These are phyloP conservation scores for Drosophila kambysellisi DNA, from an alignment of 2,888 invertebrate genomes.

Conservation along the genomic window DNA sequence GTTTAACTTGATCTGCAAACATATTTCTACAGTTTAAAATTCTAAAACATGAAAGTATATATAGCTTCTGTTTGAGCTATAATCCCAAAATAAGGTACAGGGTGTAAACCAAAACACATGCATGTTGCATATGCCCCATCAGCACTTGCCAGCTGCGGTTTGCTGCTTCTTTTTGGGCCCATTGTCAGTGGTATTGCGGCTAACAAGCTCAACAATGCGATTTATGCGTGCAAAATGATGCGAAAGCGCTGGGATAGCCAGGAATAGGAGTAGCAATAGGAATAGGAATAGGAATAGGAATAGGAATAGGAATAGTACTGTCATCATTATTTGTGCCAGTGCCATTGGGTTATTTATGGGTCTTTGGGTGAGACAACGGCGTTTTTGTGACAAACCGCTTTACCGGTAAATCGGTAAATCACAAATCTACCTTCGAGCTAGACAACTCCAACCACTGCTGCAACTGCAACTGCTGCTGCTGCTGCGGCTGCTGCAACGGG, in stretches of 20 bases:
- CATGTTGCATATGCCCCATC: conserved; percentile 7
- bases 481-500: conserved; percentile 26
- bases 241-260: conserved; percentile 46
- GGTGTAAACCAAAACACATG: not conserved
- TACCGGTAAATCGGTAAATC: conserved; percentile 81
- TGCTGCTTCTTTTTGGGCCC: conserved; percentile 24
- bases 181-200: conserved; percentile 54
- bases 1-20: not conserved
- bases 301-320: conserved; percentile 35
- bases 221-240: conserved; percentile 80
- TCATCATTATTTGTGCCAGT: conserved; percentile 81
- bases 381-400: conserved; percentile 80
- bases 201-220: conserved; percentile 68
- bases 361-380: conserved; percentile 83
- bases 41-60: not conserved
- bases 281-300: conserved; percentile 20
- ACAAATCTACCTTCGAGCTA: conserved; percentile 66
- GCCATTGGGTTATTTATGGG: conserved; percentile 80
- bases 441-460: conserved; percentile 29
- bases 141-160: conserved; percentile 6
- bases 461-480: conserved; percentile 18
- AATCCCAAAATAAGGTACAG: not conserved
- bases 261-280: conserved; percentile 16
- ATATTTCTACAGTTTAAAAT: not conserved
- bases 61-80: not conserved